Evolutionary conservation across 2,888 invertebrate species (phyloP).

Genomic region (Parnassius smintheus): DNA sequence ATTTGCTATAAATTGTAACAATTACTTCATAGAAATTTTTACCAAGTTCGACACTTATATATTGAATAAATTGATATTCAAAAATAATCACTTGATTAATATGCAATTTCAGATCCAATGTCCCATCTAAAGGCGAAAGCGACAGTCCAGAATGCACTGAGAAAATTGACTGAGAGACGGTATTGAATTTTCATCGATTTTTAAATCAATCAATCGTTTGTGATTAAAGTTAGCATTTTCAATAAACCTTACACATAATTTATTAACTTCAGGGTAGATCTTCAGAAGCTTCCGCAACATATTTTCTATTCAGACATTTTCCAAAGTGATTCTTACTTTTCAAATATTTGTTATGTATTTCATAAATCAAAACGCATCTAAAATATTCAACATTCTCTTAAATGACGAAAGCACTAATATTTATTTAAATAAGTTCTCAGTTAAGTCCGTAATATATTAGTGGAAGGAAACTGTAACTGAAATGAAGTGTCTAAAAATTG

Average conservation of each 20-base stretch:
- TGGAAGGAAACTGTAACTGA: constrained; percentile 1
- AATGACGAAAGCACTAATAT: too few species aligned
- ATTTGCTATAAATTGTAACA: constrained; percentile 14
- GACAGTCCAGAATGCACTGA: constrained; percentile 79
- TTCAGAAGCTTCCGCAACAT: constrained; percentile 14
- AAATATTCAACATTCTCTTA: too few species aligned
- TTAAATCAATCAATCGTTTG: constrained; percentile 46
- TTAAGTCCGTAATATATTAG: too few species aligned
- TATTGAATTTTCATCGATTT: constrained; percentile 50
- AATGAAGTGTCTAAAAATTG: constrained; percentile 23
- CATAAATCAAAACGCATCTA: background rate
- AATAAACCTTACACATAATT: constrained; percentile 42
- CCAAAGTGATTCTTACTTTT: constrained; percentile 21
- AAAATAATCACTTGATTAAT: constrained; percentile 9
- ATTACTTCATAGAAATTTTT: constrained; percentile 5
- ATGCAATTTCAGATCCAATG: constrained; percentile 71
- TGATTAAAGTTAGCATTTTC: constrained; percentile 67
- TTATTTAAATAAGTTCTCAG: too few species aligned
- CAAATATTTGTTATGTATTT: constrained; percentile 20
- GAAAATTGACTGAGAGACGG: constrained; percentile 77
- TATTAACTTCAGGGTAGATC: constrained; percentile 24
- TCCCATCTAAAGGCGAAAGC: constrained; percentile 79
- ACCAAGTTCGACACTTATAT: background rate
- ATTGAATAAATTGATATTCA: background rate
- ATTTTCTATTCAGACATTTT: constrained; percentile 13